phyloP scores from a whole-genome alignment of 1,140 invertebrate genomes.

The Apis laboriosa region DNA sequence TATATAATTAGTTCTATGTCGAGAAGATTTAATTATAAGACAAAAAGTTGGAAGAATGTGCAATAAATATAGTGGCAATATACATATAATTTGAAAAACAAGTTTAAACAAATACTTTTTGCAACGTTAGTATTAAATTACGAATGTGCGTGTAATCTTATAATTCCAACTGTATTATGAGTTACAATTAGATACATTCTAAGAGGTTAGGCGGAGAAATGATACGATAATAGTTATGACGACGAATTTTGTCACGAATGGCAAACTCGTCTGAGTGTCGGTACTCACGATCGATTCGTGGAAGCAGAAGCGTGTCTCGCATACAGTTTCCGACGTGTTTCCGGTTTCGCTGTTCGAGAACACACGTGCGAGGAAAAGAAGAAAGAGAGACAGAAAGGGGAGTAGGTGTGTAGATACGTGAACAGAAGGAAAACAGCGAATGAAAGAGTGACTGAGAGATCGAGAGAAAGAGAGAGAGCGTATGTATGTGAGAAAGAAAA shows the following conservation, averaged over 20 bases:
- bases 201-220: background rate
- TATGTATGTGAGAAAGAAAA: background rate
- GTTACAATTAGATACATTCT: background rate
- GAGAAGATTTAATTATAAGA: too few species aligned
- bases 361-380: constrained; percentile 24
- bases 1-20: too few species aligned
- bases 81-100: too few species aligned
- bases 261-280: constrained; percentile 25
- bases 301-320: constrained; percentile 40
- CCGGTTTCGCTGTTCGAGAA: constrained; percentile 43
- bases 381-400: constrained; percentile 20
- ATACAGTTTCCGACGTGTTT: constrained; percentile 51
- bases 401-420: constrained; percentile 52
- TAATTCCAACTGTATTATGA: background rate
- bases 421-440: constrained; percentile 42
- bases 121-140: background rate
- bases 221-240: background rate
- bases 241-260: constrained; percentile 23
- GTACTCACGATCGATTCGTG: constrained; percentile 45
- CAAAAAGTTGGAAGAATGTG: too few species aligned
- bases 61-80: too few species aligned
- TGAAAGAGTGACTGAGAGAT: constrained; percentile 52
- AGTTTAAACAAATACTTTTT: too few species aligned
- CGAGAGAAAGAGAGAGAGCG: constrained; percentile 23
- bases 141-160: background rate